These are phyloP conservation scores for Denticeps clupeoides DNA, from an alignment of 2,797 vertebrate species.

Conservation along the genomic window DNA sequence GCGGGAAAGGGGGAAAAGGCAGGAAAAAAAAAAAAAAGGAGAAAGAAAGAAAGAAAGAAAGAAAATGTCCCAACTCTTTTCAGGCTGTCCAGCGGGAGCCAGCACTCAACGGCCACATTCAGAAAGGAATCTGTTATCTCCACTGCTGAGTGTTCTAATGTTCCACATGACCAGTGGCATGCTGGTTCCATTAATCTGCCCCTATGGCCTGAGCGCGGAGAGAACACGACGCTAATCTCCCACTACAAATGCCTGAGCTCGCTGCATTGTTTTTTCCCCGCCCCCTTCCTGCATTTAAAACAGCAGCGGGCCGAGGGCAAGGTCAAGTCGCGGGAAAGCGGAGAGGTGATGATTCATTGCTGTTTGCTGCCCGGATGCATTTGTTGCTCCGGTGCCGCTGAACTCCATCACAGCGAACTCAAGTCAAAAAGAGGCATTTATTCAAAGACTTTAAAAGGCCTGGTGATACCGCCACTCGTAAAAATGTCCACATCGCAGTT, in stretches of 20 bases:
- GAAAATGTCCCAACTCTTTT: background rate
- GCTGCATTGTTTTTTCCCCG: too few relatives aligned
- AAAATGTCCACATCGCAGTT: too few relatives aligned
- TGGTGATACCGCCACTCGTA: too few relatives aligned
- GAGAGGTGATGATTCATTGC: too few relatives aligned
- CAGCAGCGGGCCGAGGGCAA: too few relatives aligned
- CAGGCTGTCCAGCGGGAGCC: slow-evolving; percentile 3
- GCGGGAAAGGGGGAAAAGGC: background rate
- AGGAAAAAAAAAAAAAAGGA: background rate
- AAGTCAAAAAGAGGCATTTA: too few relatives aligned
- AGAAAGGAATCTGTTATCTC: slow-evolving; percentile 27
- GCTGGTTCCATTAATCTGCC: slow-evolving; percentile 22
- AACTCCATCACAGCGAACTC: too few relatives aligned
- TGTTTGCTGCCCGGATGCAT: too few relatives aligned
- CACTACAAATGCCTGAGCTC: background rate
- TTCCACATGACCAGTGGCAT: slow-evolving; percentile 13
- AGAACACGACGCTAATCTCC: background rate
- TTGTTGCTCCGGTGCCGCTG: too few relatives aligned
- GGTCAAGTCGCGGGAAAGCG: too few relatives aligned
- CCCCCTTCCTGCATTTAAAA: too few relatives aligned
- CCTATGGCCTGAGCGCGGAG: background rate
- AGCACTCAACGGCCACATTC: slow-evolving; percentile 9
- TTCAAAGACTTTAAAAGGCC: too few relatives aligned
- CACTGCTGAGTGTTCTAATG: slow-evolving; percentile 17
- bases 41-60: background rate